Base-by-base conservation (phyloP, 2,113 vertebrate genomes). In the Cryptotis parvus region DNA sequence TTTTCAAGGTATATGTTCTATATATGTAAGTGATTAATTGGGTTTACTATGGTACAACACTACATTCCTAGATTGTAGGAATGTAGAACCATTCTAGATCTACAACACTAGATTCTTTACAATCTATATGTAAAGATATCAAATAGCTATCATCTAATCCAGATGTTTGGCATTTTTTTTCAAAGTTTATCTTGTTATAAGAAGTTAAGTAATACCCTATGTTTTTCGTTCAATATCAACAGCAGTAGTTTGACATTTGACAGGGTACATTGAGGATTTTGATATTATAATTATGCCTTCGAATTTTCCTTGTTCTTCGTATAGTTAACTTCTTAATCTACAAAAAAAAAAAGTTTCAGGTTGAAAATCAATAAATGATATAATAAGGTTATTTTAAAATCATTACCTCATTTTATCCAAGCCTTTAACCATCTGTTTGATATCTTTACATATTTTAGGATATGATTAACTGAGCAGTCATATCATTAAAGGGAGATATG, bases 391-490 rank as follows among this genome's bases (percentile, higher is more conserved):
- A 88, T 39, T 97, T 94, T 85, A n/a, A n/a, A 58, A 66, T 61
- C n/a, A 24, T n/a, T 29, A 22, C 18, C 66, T 86, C 26, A 91
- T 94, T 61, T 93, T 84, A 95, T 84, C 91, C 91, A 92, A 96
- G 55, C 0, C 31, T 93, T 92, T 68, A 52, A 61, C n/a, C 86
- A 96, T 96, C 95, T 97, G 91, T 94, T 96, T 41, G 78, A 49
- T 87, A 88, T 93, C 26, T 89, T 92, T 95, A 94, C 39, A 43
- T 80, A 96, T 91, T 43, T 58, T 92, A 94, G 93, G 96, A 85
- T 27, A 79, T 95, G 94, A 95, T 95, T 96, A 94, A 97, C 76
- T 95, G 70, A 79, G 69, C n/a, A 95, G 87, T 93, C 68, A 76
- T 74, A 65, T 65, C 39, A 96, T 94, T 91, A 96, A 96, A 94